These are phyloP conservation scores for Formica exsecta DNA, from an alignment of 1,140 invertebrate genomes.

Conservation along the genomic window DNA sequence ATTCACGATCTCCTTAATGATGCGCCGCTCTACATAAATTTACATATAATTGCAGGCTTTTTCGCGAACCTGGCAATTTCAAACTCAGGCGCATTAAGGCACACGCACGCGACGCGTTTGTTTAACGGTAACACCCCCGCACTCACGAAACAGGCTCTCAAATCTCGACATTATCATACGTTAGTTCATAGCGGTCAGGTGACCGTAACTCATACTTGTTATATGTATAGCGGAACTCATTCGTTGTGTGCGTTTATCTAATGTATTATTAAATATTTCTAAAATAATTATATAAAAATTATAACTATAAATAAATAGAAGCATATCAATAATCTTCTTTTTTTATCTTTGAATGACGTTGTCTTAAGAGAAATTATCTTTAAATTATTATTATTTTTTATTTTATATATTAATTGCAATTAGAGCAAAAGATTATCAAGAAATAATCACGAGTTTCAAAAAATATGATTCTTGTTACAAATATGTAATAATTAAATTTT, in stretches of 20 bases:
- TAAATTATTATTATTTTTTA: background rate
- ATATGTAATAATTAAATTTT: constrained; percentile 9
- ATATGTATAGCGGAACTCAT: background rate
- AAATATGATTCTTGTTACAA: background rate
- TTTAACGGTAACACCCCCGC: constrained; percentile 51
- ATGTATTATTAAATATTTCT: background rate
- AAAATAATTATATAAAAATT: background rate
- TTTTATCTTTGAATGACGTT: background rate
- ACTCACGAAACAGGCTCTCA: constrained; percentile 37
- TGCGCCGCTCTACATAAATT: constrained; percentile 83
- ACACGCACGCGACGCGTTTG: constrained; percentile 37
- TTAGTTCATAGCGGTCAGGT: background rate
- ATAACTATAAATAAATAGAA: background rate
- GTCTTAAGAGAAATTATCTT: background rate
- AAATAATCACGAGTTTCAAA: background rate
- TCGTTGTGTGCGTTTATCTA: background rate
- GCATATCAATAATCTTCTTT: background rate
- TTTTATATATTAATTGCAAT: background rate
- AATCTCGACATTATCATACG: constrained; percentile 39
- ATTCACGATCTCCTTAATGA: constrained; percentile 84
- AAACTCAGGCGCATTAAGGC: background rate
- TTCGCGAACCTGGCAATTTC: constrained; percentile 69
- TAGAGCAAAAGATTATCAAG: background rate
- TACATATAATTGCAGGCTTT: constrained; percentile 83
- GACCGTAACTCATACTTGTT: constrained; percentile 17